Evolutionary conservation across 1,140 invertebrate genomes (phyloP).

Genomic region (Penaeus indicus): DNA sequence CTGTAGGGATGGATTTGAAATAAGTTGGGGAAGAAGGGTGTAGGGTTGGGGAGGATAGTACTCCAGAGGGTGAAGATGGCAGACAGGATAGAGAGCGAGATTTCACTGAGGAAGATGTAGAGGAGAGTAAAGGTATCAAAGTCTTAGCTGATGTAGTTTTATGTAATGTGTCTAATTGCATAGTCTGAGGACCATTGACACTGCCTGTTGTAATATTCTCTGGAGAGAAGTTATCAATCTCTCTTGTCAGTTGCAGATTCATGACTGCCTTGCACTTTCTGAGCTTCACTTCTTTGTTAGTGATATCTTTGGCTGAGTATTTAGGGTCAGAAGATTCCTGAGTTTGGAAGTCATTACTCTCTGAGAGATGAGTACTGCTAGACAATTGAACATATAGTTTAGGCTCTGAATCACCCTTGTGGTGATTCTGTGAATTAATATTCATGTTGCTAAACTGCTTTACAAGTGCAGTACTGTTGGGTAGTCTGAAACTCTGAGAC

Average conservation of each 20-base stretch:
- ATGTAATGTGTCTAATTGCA: too few relatives aligned
- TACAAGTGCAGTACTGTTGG: neutral
- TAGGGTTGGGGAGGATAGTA: neutral
- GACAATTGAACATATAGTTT: constrained; percentile 34
- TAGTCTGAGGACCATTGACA: too few relatives aligned
- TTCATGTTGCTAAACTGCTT: neutral
- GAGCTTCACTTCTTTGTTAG: too few relatives aligned
- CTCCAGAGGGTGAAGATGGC: neutral
- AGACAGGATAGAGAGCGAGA: neutral
- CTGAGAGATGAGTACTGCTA: constrained; percentile 36
- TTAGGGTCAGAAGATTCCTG: neutral
- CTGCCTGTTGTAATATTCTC: too few relatives aligned
- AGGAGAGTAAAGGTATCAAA: too few relatives aligned
- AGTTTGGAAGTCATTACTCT: constrained; percentile 30
- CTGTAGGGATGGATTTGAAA: too few relatives aligned
- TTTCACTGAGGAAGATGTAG: neutral
- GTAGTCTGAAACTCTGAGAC: neutral
- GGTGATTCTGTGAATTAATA: neutral
- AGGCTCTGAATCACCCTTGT: neutral
- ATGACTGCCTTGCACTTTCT: too few relatives aligned
- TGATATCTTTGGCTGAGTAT: too few relatives aligned
- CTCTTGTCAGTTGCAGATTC: too few relatives aligned
- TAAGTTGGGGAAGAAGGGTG: neutral
- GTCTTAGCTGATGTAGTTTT: too few relatives aligned
- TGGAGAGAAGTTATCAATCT: too few relatives aligned